Evolutionary conservation across 2,797 vertebrate genomes (phyloP).

Genomic region (Buceros bicornis): DNA sequence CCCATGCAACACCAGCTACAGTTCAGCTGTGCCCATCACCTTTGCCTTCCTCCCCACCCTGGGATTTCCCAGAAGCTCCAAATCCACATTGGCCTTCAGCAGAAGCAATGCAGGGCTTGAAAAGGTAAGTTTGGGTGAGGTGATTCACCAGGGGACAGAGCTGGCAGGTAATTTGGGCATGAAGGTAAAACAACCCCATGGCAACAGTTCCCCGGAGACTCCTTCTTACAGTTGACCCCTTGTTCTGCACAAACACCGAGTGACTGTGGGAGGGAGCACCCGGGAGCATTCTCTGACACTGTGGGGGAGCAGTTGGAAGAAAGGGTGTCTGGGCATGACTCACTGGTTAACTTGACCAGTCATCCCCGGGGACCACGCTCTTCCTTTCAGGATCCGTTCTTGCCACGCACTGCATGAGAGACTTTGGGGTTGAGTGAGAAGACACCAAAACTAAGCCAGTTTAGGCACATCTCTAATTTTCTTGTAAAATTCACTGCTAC

Average conservation of each 20-base stretch:
- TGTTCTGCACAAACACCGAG: not conserved
- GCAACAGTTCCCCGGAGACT: not conserved
- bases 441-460: not conserved
- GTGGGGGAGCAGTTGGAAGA: not conserved
- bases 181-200: not conserved
- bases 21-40: not conserved
- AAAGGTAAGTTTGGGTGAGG: not conserved
- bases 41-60: not conserved
- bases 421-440: not conserved
- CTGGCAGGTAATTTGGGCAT: not conserved
- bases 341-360: not conserved
- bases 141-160: not conserved
- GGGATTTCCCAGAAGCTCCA: not conserved
- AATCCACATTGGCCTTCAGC: not conserved
- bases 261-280: not conserved
- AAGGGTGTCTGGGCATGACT: not conserved
- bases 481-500: not conserved
- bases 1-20: accelerated
- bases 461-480: not conserved
- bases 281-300: not conserved
- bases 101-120: not conserved
- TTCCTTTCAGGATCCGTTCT: not conserved
- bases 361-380: not conserved
- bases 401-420: not conserved
- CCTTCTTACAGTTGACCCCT: not conserved